Evolutionary conservation across 2,113 vertebrate species (phyloP).

Genomic region (Myiozetetes cayanensis): DNA sequence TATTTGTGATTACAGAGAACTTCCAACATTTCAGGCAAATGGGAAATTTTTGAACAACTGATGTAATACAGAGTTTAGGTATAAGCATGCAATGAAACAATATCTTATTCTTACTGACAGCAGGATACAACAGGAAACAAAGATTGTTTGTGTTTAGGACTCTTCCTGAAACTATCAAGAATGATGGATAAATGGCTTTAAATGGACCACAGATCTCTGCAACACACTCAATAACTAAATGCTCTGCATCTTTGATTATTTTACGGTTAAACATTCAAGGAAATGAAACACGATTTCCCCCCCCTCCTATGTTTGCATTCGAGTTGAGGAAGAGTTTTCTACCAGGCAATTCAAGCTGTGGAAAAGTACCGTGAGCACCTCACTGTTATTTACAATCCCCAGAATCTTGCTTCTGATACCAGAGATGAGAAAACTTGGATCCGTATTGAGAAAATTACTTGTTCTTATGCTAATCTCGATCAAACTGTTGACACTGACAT

Average conservation of each 20-base stretch:
- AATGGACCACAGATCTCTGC: neutral
- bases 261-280: neutral
- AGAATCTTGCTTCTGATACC: neutral
- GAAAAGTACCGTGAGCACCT: neutral
- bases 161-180: neutral
- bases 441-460: neutral
- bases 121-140: conserved; percentile 12
- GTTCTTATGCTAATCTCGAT: neutral
- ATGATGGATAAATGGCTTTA: neutral
- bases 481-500: conserved; percentile 29
- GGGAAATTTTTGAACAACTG: conserved; percentile 9
- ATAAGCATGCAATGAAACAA: neutral
- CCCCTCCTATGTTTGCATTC: neutral
- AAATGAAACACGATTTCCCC: neutral
- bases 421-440: neutral
- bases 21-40: conserved; percentile 22
- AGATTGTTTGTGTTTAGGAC: neutral
- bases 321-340: neutral
- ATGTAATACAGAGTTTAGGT: neutral
- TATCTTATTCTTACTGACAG: conserved; percentile 17
- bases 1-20: conserved; percentile 20
- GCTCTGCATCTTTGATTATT: neutral
- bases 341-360: neutral
- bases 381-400: neutral
- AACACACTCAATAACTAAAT: neutral